phyloP scores from a whole-genome alignment of 2,113 vertebrate genomes.

The Amazona guildingii region DNA sequence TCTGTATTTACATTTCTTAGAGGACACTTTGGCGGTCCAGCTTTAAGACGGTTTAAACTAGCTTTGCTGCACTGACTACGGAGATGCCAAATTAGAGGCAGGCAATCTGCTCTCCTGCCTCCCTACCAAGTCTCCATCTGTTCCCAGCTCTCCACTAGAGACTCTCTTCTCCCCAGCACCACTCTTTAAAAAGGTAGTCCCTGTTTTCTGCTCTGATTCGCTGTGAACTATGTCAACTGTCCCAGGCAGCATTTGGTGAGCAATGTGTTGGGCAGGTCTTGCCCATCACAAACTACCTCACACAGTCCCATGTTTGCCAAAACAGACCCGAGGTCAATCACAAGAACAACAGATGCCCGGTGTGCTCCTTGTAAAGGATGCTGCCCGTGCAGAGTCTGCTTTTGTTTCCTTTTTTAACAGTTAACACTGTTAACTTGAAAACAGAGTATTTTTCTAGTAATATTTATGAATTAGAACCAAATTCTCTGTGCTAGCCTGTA shows the following conservation, averaged over 20 bases:
- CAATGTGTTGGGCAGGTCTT: background rate
- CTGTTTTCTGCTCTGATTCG: conserved; percentile 41
- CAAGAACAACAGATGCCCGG: background rate
- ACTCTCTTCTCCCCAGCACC: background rate
- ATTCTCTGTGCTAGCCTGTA: background rate
- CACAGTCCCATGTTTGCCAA: background rate
- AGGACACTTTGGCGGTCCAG: background rate
- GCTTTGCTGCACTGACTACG: conserved; percentile 8
- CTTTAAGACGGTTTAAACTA: background rate
- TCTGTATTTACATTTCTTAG: background rate
- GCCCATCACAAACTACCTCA: background rate
- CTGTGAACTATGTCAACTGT: background rate
- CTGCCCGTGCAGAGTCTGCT: background rate
- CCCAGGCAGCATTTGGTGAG: background rate
- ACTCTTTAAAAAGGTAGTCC: background rate
- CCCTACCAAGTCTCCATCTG: conserved; percentile 29
- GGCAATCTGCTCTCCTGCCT: conserved; percentile 41
- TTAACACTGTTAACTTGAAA: background rate
- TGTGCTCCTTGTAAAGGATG: background rate
- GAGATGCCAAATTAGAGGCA: conserved; percentile 4
- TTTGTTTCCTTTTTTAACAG: background rate
- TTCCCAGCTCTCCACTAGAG: background rate
- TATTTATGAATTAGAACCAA: background rate
- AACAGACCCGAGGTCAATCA: background rate
- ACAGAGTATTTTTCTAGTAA: background rate